Conservation (phyloP, 2,888 invertebrate genomes). For the Carabus problematicus region DNA sequence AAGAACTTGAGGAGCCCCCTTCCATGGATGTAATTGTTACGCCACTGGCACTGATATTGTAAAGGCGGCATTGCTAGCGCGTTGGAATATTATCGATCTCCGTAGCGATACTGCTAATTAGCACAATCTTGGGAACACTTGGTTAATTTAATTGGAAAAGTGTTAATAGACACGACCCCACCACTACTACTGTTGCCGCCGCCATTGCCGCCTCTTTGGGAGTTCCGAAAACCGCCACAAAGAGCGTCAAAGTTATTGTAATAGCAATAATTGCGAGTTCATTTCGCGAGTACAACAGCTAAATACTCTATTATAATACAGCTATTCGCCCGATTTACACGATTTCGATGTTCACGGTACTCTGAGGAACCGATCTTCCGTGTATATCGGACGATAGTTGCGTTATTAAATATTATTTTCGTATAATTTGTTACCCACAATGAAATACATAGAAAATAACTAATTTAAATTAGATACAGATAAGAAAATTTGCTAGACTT, state of each 20-base stretch:
- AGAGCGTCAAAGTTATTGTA: not conserved
- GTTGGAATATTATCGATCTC: slow-evolving; percentile 7
- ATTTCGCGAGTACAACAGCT: too few relatives aligned
- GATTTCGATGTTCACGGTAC: too few relatives aligned
- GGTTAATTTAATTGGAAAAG: slow-evolving; percentile 22
- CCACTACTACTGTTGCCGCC: not conserved
- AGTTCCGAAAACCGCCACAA: slow-evolving; percentile 2
- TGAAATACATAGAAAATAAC: too few relatives aligned
- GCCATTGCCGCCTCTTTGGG: not conserved
- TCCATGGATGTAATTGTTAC: not conserved
- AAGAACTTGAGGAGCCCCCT: too few relatives aligned
- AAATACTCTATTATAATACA: not conserved
- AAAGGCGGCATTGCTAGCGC: not conserved
- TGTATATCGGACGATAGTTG: too few relatives aligned
- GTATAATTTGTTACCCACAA: too few relatives aligned
- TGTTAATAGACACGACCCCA: slow-evolving; percentile 15
- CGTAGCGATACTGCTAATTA: slow-evolving; percentile 8
- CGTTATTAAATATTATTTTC: too few relatives aligned
- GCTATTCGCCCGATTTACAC: too few relatives aligned
- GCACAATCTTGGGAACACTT: slow-evolving; percentile 18
- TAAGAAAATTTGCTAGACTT: too few relatives aligned
- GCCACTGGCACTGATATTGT: not conserved
- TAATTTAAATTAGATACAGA: too few relatives aligned
- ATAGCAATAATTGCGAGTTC: not conserved
- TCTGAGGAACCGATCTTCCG: not conserved